Base-by-base conservation (phyloP, 2,113 vertebrate genomes). In the Protomyctophum bolini region DNA sequence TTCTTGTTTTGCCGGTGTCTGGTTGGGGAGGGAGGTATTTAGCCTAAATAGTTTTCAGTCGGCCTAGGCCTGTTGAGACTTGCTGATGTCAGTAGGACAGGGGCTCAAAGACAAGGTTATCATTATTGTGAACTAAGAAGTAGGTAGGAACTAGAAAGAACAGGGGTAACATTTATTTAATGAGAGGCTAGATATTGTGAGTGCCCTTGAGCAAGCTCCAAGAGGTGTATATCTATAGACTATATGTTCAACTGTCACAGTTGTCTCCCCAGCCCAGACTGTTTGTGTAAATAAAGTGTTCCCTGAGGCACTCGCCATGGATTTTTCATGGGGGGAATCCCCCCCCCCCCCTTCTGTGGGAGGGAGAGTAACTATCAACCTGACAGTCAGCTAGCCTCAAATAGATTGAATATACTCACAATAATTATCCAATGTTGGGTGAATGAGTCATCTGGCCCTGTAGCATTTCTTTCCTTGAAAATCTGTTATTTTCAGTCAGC, bases 301-400 rank as follows among this genome's bases (percentile, higher is more conserved):
- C 33, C 5, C 33, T 77, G 68, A 65, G 79, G 62, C n/a, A 12
- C 67, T 41, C 5, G 49, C 47, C 59, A 50, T 68, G 47, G 56
- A 66, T 50, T 52, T 66, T 81, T 65, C 28, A 59, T 55, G 63
- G 78, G 79, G 76, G 65, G 80, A 72, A 58, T 21, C 21, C 21
- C 21, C 21, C 21, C 21, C 21, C 21, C 21, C 21, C 76, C 80
- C 0, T 47, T 4, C 5, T 77, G 72, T 48, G 65, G 63, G 72
- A 72, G 51, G 66, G 12, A 21, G 68, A 76, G 75, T 57, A 41
- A n/a, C n/a, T 76, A 21, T 70, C 28, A 66, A 12, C 5, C 21
- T 58, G 67, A 65, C 58, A 58, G 66, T 33, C 7, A 12, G 12
- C n/a, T 14, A 9, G 1, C 57, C 64, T 60, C 73, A 66, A 63